Evolutionary conservation across 2,797 vertebrate species (phyloP), one percentile per base, ranked within the genome.

Genomic region (Pseudochromis fuscus): DNA sequence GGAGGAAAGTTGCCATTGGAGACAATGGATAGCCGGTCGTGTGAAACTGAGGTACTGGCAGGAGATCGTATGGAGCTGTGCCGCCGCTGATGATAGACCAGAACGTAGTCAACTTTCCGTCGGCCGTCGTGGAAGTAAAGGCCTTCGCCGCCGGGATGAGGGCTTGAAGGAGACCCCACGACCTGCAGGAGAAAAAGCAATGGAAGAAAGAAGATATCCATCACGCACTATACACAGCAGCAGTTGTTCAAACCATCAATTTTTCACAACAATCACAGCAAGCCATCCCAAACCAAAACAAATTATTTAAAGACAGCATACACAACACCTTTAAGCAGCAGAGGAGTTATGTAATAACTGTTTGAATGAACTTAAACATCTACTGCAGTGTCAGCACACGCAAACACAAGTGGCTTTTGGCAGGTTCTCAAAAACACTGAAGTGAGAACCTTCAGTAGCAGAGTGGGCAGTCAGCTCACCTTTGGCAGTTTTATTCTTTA

Each of bases 51-150:
- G 0, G 72, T 45, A 48, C 63, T 46, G 53, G 49, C 35, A 0
- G 58, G 68, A 44, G 59, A 56, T 51, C 89, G 91, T 5, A 84
- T 80, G 0, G 88, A 72, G 15, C 91, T 57, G 0, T 79, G 93
- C 18, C 96, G 94, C 40, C 95, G 93, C 69, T 95, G 96, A 82
- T 97, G 95, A 83, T 96, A 98, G 15, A 94, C 96, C 25, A 99
- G 85, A 27, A 99, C 96, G 0, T 98, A 99, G 91, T 99, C 98
- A 0, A 99, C 96, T 88, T 98, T 99, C 71, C 96, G 95, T 67
- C 91, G 93, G 83, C 94, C 96, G 53, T 99, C 96, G 0, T 90
- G 87, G 87, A 99, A 98, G 86, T 92, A 94, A 87, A 95, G 94
- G 63, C 93, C 92, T 5, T 92, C 94, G 0, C 58, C 61, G 1